Base-by-base conservation (phyloP, 2,113 vertebrate genomes). In the Romanogobio albipinnatus region DNA sequence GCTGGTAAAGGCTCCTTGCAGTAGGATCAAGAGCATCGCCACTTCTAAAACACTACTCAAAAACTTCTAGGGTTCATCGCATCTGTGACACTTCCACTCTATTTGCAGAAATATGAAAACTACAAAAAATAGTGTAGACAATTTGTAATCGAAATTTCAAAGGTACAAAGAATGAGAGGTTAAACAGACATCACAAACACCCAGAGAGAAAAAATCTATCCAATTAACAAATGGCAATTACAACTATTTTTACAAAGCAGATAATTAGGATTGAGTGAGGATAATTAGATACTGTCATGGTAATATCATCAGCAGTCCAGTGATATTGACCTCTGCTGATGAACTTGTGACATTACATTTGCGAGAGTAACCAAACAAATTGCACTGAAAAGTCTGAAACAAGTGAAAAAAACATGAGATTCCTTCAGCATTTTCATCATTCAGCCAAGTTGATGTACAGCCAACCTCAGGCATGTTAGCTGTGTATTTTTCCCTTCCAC, bases 401-500 rank as follows among this genome's bases (percentile, higher is more conserved):
- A 36, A 51, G 56, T 33, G 9, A 33, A 83, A 83, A 83, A 85
- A 83, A 56, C 91, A 91, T 90, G 74, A 89, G 76, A 84, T 88
- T 85, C 79, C 86, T 88, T 84, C 81, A 80, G 85, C 81, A 88
- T 90, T 87, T 89, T 88, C 82, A 90, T 91, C 78, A 87, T 91
- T 91, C 85, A 89, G 62, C 83, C 77, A 84, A 49, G 70, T 47
- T 89, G 89, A 89, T 84, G 84, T 71, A 49, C 77, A 90, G 84
- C 86, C 81, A 81, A 90, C 92, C 92, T 86, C 86, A 83, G 93
- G 94, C 92, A 90, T 87, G 79, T 90, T 92, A 81, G 71, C 59
- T 45, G 76, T 89, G 90, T 86, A 73, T 90, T 88, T 91, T 73
- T 84, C 87, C 59, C 83, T 94, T 93, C 91, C 89, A 92, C 91